phyloP scores from a whole-genome alignment of 2,113 vertebrate genomes.

The Mobula birostris region DNA sequence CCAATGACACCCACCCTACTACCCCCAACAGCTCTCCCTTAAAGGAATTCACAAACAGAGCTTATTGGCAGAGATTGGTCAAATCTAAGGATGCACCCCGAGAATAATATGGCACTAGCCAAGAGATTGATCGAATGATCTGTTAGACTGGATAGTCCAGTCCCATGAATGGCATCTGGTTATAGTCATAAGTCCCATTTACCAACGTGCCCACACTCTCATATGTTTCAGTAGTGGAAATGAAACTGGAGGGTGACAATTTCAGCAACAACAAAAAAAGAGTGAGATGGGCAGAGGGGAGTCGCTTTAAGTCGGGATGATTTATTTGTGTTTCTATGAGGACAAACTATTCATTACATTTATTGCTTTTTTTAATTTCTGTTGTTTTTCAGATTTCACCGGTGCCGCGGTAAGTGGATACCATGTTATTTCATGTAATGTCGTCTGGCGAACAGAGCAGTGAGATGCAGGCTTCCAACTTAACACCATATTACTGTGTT shows the following conservation, averaged over 20 bases:
- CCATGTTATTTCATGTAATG: slow-evolving; percentile 37
- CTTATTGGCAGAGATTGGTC: neutral
- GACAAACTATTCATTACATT: slow-evolving; percentile 37
- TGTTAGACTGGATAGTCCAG: neutral
- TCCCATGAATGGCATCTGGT: neutral
- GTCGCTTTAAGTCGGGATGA: slow-evolving; percentile 27
- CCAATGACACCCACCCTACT: neutral
- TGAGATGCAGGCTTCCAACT: slow-evolving; percentile 27
- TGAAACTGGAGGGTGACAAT: neutral
- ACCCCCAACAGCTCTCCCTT: too few relatives aligned
- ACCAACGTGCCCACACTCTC: neutral
- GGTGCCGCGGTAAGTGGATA: slow-evolving; percentile 36
- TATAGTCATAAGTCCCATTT: neutral
- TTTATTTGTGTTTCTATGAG: slow-evolving; percentile 35
- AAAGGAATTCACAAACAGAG: neutral
- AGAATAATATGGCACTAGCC: neutral
- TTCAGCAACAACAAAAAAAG: neutral
- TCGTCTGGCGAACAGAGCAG: slow-evolving; percentile 31
- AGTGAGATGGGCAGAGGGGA: slow-evolving; percentile 12
- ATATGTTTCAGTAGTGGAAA: neutral
- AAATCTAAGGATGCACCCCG: neutral
- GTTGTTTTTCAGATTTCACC: slow-evolving; percentile 36
- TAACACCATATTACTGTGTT: slow-evolving; percentile 1
- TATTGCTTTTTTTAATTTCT: slow-evolving; percentile 37
- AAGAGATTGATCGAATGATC: neutral